Base-by-base conservation (phyloP, 2,888 invertebrate species). In the Epirrhoe tristata region DNA sequence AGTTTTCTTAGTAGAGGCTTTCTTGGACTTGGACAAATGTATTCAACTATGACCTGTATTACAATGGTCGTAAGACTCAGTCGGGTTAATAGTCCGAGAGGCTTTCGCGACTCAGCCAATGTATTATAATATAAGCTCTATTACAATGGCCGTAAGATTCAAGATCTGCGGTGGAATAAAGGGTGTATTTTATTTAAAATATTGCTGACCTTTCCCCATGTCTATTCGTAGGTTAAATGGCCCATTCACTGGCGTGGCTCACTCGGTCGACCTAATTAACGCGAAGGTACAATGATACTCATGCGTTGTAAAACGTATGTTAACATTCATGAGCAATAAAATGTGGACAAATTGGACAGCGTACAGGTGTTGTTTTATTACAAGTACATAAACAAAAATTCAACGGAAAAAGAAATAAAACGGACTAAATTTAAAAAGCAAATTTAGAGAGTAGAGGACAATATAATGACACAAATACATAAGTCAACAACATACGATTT, bases 311-410 rank as follows among this genome's bases (percentile, higher is more conserved):
- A 70, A 74, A 70, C 70, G 71, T 64, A 64, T 70, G 70, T 70
- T 74, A 74, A 72, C 71, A 74, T 74, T 72, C 72, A 71, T 74
- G 69, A 70, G 70, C 68, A 24, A 73, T 73, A 74, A 73, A 74
- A 75, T 60, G 71, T 71, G 61, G 64, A 77, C 74, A 73, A 75
- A 75, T 75, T 72, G 74, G 71, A 73, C 69, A 65, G 63, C 60
- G 57, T 70, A 69, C 66, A 70, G 46, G 57, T 64, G 69, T 63
- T 69, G 60, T 68, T 66, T 67, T 58, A 67, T 57, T 53, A 12
- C 16, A 48, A 55, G 24, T 46, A 51, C 46, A 1, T 32, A 61
- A 57, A 53, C 24, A 56, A 36, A 58, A 51, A 51, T 14, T 31
- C 14, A 61, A 52, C 43, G 10, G 7, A 56, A 57, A 51, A 48